Conservation (phyloP, 1,140 invertebrate species). For the Dermatophagoides farinae region DNA sequence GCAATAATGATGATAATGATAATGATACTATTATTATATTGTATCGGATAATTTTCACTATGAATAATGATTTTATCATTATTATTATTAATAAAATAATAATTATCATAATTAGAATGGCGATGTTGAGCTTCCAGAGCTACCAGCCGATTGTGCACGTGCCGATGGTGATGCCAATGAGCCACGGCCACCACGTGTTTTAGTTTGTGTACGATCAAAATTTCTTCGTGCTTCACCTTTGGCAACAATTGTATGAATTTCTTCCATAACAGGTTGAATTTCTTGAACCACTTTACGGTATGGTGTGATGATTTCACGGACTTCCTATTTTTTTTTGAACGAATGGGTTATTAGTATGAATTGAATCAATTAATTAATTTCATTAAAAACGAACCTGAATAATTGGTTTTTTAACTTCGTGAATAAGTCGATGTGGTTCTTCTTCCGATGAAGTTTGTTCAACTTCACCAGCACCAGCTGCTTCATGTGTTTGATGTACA, state of each 20-base stretch:
- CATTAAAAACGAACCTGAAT: neutral
- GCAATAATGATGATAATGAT: too few relatives aligned
- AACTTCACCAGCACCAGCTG: slow-evolving; percentile 1
- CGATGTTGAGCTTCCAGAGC: neutral
- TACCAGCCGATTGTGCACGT: neutral
- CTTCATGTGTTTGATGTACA: slow-evolving; percentile 2
- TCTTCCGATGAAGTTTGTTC: slow-evolving; percentile 1
- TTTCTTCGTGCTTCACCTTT: neutral
- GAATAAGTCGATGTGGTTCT: slow-evolving; percentile 7
- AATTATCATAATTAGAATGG: too few relatives aligned
- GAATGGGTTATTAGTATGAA: neutral
- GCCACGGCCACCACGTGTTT: neutral
- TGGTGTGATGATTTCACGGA: neutral
- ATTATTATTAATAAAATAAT: too few relatives aligned
- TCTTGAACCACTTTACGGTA: neutral
- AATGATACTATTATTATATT: too few relatives aligned
- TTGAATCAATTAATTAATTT: too few relatives aligned
- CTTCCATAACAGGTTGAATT: neutral
- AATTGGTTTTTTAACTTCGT: slow-evolving; percentile 10
- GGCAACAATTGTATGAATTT: neutral
- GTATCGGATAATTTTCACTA: too few relatives aligned
- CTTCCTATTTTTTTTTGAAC: neutral
- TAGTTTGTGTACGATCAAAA: neutral
- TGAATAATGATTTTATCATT: too few relatives aligned
- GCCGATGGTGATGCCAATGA: neutral